Evolutionary conservation across 2,113 vertebrate genomes (phyloP), one percentile per base, ranked within the genome.

Genomic region (Hipposideros armiger): DNA sequence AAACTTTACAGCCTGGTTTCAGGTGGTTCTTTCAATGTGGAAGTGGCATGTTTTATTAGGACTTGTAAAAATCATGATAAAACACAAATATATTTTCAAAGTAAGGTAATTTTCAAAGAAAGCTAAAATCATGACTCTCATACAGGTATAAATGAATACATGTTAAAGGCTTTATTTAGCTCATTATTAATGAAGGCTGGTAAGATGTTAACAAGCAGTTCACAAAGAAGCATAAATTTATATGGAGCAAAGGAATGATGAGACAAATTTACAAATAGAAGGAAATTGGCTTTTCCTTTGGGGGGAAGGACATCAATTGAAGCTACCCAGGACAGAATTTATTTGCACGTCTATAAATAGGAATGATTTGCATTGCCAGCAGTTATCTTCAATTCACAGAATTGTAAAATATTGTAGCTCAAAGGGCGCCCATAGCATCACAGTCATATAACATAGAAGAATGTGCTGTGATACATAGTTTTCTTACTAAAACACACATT

Each of bases 201-300:
- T 88, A 11, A 82, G 56, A 20, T 32, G 42, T 87, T 28, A 36
- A 50, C 19, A 66, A 1, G 14, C 84, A 7, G 30, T 66, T 76
- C 82, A 72, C 28, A 52, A 62, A 87, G 76, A 64, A 78, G 22
- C 24, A 22, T 17, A 60, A 2, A 36, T 52, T 17, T n/a, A 47
- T 66, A 7, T 13, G 42, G 70, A 64, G 15, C 54, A 54, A 60
- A 91, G 30, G 67, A 40, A 24, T 20, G 30, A 14, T 73, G 76
- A 87, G 47, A 28, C 36, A 16, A 26, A 87, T 72, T 47, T 74
- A 13, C 24, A 84, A 80, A 60, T 42, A 40, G 80, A 90, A 76
- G 78, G 91, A 88, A 90, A 85, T 11, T 62, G n/a, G 24, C 67
- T 76, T 50, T 85, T 94, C 58, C 80, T 40, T 24, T 81, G 54